Percentiles rank a stretch among this genome's conserved stretches.
phyloP scores from a whole-genome alignment of 2,888 invertebrate genomes.

The Lottia gigantea region DNA sequence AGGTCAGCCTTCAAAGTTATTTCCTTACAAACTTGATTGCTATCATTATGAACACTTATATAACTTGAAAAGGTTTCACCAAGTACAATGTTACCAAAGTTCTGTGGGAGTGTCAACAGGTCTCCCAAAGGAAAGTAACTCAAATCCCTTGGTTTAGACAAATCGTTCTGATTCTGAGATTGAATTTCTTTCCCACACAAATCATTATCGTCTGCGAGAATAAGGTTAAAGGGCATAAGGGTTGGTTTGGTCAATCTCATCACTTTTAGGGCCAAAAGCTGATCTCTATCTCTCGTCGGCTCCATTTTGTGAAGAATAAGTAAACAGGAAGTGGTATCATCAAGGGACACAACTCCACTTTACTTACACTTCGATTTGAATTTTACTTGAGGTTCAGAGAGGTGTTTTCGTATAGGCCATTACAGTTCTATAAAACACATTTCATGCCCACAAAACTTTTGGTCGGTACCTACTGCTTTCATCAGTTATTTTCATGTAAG shows the following conservation, averaged over 20 bases:
- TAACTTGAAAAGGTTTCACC: slow-evolving; percentile 99
- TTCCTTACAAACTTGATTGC: slow-evolving; percentile 83
- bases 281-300: slow-evolving; percentile 55
- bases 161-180: slow-evolving; percentile 82
- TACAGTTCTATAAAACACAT: too few relatives aligned
- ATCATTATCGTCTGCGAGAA: slow-evolving; percentile 85
- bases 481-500: too few relatives aligned
- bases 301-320: slow-evolving; percentile 46
- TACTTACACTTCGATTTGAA: too few relatives aligned
- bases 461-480: too few relatives aligned
- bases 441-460: too few relatives aligned
- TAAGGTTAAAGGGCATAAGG: slow-evolving; percentile 77
- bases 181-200: slow-evolving; percentile 85
- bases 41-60: slow-evolving; percentile 96
- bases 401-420: too few relatives aligned
- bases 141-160: slow-evolving; percentile 83
- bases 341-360: too few relatives aligned
- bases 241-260: slow-evolving; percentile 95
- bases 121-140: slow-evolving; percentile 79
- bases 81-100: slow-evolving; percentile 96
- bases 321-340: too few relatives aligned
- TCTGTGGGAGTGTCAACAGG: slow-evolving; percentile 92
- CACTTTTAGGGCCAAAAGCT: slow-evolving; percentile 73
- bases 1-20: slow-evolving; percentile 89
- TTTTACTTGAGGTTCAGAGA: too few relatives aligned